Conservation (phyloP, 1,140 invertebrate species). For the Ceratitis capitata region DNA sequence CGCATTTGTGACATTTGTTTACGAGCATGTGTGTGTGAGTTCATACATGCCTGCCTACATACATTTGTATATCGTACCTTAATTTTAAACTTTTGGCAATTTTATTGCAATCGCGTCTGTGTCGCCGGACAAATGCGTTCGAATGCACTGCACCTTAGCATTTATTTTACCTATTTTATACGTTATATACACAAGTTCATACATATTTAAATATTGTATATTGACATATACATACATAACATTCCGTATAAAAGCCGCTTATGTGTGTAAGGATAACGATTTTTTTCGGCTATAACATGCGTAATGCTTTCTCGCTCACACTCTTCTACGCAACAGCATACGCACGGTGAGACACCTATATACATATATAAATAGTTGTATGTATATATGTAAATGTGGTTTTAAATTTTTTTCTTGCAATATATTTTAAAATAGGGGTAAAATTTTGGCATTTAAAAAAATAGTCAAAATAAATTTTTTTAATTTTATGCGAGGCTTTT, state of each 20-base stretch:
- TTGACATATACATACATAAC: not conserved
- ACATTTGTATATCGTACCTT: not conserved
- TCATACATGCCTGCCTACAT: not conserved
- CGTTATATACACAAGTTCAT: not conserved
- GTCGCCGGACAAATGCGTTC: constrained; percentile 2
- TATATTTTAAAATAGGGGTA: not conserved
- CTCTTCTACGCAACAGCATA: not conserved
- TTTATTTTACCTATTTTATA: constrained; percentile 8
- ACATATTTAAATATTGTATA: not conserved
- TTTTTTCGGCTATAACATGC: constrained; percentile 7
- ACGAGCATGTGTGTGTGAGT: not conserved
- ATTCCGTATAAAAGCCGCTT: not conserved
- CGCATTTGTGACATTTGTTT: not conserved
- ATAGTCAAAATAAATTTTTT: not conserved
- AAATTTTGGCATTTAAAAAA: not conserved
- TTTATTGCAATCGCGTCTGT: not conserved
- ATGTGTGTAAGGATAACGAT: not conserved
- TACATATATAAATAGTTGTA: not conserved
- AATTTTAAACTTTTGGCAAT: not conserved
- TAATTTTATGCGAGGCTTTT: not conserved
- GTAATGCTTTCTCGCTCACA: constrained; percentile 1
- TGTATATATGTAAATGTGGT: not conserved
- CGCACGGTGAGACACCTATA: not conserved
- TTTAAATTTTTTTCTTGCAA: not conserved
- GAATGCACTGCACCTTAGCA: not conserved